phyloP scores from a whole-genome alignment of 2,888 invertebrate species.

The Cosmopolites sordidus region DNA sequence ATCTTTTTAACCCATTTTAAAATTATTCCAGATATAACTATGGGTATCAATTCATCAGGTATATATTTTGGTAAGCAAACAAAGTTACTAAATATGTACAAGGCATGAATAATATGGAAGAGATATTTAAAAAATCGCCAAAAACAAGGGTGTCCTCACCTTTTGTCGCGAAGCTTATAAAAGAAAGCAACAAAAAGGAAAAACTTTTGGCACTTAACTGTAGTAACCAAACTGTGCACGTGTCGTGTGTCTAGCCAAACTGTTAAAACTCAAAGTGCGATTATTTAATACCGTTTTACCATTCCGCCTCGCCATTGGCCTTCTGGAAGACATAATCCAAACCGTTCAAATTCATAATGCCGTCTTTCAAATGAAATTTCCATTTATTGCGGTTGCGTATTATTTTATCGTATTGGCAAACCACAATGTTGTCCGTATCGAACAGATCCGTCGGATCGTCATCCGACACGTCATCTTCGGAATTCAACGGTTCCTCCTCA shows the following conservation, averaged over 20 bases:
- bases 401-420: constrained; percentile 99
- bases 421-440: constrained; percentile 98
- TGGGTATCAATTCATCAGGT: no score
- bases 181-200: no score
- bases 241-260: neutral
- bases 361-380: constrained; percentile 99
- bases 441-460: constrained; percentile 93
- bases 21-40: no score
- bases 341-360: constrained; percentile 97
- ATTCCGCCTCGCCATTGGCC: constrained; percentile 98
- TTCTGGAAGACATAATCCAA: constrained; percentile 99
- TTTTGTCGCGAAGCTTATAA: no score
- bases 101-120: no score
- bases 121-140: no score
- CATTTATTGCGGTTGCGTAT: constrained; percentile 93
- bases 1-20: no score
- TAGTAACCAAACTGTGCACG: neutral
- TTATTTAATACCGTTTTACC: constrained; percentile 57
- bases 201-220: constrained; percentile 1
- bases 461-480: constrained; percentile 96
- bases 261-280: neutral
- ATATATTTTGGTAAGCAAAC: no score
- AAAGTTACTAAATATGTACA: no score
- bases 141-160: no score
- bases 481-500: constrained; percentile 79